Base-by-base conservation (phyloP, 2,113 vertebrate genomes). In the Peromyscus polionotus region DNA sequence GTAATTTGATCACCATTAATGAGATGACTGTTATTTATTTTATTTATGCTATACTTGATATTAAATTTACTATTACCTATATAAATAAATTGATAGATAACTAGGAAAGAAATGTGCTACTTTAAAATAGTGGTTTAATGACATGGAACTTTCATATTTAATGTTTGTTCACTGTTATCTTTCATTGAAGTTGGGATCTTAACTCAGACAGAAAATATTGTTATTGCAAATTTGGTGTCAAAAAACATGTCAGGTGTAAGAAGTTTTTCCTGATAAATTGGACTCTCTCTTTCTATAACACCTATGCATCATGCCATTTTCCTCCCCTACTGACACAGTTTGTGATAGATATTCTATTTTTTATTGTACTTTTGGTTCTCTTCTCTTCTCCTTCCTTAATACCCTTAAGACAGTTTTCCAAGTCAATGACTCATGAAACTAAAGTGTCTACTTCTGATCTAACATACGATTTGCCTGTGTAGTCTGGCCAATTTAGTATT, bases 371-470 rank as follows among this genome's bases (percentile, higher is more conserved):
- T 95, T 95, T 93, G 79, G 36, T 90, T 92, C 85, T 83, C 87
- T 94, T 94, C 67, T 94, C 61, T 95, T 92, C 80, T 96, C 33
- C 75, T 91, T 96, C 65, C 73, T 93, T 97, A 97, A 97, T 95
- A 95, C 59, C 54, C 87, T 95, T 95, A 97, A 94, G 95, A 96
- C 75, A 96, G 93, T 96, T 98, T 98, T 98, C 97, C 54, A 92
- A 97, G 83, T 80, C 96, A 97, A 90, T 97, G 97, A 95, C 42
- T 98, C 96, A 98, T 97, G 96, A 97, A 98, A 98, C 97, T 95
- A 86, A 97, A 96, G 75, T 93, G 94, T 94, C 97, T 96, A 26
- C 70, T 96, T 96, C 77, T 95, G 73, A 94, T 96, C 73, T 93
- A 93, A 95, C 79, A 76, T 79, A 61, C 0, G 5, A 96, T 96